These are phyloP conservation scores for Riparia riparia DNA, from an alignment of 2,113 vertebrate species.

Conservation along the genomic window DNA sequence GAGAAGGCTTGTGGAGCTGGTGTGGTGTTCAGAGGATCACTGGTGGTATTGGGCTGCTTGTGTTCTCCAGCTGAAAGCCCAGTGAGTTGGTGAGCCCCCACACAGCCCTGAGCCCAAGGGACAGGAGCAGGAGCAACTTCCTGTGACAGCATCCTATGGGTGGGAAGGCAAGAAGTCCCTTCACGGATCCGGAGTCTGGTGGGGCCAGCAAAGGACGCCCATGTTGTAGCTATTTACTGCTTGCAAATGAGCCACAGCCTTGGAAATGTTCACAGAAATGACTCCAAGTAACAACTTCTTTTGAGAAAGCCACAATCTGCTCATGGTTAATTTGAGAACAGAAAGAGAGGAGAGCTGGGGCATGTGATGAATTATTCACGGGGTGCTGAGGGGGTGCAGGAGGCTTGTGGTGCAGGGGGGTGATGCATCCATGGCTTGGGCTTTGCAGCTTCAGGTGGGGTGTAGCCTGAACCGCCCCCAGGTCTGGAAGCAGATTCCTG, in stretches of 20 bases:
- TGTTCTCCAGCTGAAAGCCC: not conserved
- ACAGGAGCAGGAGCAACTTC: not conserved
- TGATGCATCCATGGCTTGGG: not conserved
- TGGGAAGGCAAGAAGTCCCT: not conserved
- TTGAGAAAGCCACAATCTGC: not conserved
- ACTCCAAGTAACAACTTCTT: not conserved
- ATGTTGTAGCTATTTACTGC: not conserved
- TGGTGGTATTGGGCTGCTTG: not conserved
- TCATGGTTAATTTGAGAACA: slow-evolving; percentile 6
- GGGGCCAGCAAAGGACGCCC: accelerated
- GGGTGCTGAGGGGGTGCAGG: not conserved
- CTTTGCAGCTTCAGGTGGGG: not conserved
- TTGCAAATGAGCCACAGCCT: not conserved
- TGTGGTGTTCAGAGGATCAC: not conserved
- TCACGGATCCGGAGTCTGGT: not conserved
- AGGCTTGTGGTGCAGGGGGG: not conserved
- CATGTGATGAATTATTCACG: slow-evolving; percentile 22
- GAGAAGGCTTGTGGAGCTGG: not conserved
- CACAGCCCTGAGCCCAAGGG: not conserved
- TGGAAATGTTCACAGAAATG: not conserved
- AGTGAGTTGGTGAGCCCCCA: accelerated
- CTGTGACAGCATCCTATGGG: not conserved
- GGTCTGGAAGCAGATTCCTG: not conserved
- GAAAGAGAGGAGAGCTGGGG: not conserved
- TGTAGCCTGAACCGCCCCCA: not conserved